phyloP scores from a whole-genome alignment of 2,113 vertebrate species.

The Paraplagusia blochii region DNA sequence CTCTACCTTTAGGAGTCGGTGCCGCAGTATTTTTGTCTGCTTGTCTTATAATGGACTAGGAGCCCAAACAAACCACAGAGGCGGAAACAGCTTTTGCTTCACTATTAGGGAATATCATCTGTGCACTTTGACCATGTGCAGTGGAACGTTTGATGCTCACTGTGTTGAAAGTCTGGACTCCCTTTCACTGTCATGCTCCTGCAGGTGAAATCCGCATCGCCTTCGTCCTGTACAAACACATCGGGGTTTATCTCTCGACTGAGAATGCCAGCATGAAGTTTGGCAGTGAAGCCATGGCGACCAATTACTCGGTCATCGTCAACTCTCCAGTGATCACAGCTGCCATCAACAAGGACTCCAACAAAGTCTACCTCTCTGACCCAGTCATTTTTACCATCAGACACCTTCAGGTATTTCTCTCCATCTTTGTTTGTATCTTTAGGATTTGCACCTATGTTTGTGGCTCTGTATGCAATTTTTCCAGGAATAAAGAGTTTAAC shows the following conservation, averaged over 20 bases:
- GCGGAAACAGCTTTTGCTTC: no score
- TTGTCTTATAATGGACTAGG: no score
- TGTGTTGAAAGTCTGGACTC: not conserved
- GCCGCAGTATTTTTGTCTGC: no score
- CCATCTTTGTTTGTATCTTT: not conserved
- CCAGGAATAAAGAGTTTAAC: not conserved
- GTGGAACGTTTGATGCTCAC: no score
- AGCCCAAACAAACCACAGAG: no score
- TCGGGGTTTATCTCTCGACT: slow-evolving; percentile 92
- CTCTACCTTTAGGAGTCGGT: no score
- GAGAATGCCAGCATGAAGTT: slow-evolving; percentile 97
- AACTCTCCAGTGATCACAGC: slow-evolving; percentile 95
- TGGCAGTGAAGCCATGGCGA: slow-evolving; percentile 87
- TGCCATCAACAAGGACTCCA: slow-evolving; percentile 97
- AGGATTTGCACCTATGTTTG: not conserved
- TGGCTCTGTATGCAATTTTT: not conserved
- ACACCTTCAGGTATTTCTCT: slow-evolving; percentile 88
- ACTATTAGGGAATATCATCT: no score
- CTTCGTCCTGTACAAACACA: slow-evolving; percentile 95
- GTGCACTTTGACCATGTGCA: no score
- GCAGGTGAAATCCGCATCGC: slow-evolving; percentile 96
- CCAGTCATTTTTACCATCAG: slow-evolving; percentile 94
- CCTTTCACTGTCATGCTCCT: slow-evolving; percentile 5
- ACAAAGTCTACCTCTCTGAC: slow-evolving; percentile 95
- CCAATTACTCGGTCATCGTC: slow-evolving; percentile 96